Conservation (phyloP, 92 coral and sea anemone species). For the Metridium senile region DNA sequence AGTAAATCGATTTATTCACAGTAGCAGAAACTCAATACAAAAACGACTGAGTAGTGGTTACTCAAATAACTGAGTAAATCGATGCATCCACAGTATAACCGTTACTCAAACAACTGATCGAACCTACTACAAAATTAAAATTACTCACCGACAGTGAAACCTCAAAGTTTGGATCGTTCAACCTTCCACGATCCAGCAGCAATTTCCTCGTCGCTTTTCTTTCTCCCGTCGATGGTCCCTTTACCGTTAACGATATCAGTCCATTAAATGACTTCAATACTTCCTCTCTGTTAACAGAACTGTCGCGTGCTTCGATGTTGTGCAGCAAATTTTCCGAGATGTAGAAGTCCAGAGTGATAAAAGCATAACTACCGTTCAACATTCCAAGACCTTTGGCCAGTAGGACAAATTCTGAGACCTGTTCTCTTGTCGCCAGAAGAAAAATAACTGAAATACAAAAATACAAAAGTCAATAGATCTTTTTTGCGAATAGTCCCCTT, state of each 20-base stretch:
- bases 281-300: constrained; percentile 18
- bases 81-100: no score
- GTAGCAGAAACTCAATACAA: no score
- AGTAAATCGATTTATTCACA: no score
- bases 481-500: neutral
- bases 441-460: constrained; percentile 51
- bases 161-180: constrained; percentile 9
- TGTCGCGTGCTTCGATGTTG: neutral
- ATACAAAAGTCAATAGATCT: neutral
- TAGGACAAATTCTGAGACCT: constrained; percentile 40
- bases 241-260: constrained; percentile 67
- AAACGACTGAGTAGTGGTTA: no score
- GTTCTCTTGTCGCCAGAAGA: constrained; percentile 44
- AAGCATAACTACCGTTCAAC: constrained; percentile 78
- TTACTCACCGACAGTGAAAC: constrained; percentile 25
- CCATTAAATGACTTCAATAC: constrained; percentile 47
- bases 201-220: constrained; percentile 28
- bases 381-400: constrained; percentile 64
- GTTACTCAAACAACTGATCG: no score
- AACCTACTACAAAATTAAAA: no score
- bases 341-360: constrained; percentile 73
- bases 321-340: constrained; percentile 12
- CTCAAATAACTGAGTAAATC: no score
- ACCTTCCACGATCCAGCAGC: constrained; percentile 20
- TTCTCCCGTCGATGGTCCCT: constrained; percentile 32